Conservation (phyloP, 2,888 invertebrate genomes). For the Diloba caeruleocephala region DNA sequence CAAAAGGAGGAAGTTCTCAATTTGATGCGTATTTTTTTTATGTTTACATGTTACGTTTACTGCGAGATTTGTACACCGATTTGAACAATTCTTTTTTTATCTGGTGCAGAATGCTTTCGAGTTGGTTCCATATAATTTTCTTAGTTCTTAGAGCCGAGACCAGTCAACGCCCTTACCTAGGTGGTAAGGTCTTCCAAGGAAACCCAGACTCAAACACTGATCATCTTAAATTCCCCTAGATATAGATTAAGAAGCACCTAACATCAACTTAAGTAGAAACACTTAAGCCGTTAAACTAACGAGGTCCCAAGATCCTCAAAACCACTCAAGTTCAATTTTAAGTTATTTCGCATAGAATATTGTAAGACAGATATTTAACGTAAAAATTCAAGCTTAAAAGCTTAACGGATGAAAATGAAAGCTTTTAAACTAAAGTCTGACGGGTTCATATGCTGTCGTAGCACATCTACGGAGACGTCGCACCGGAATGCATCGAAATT, state of each 20-base stretch:
- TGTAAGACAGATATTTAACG: conserved; percentile 27
- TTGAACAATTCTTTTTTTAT: too few species aligned
- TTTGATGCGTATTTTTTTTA: too few species aligned
- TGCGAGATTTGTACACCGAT: too few species aligned
- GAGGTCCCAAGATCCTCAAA: conserved; percentile 46
- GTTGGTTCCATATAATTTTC: too few species aligned
- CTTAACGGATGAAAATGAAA: conserved; percentile 47
- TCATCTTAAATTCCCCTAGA: conserved; percentile 14
- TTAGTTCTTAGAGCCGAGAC: too few species aligned
- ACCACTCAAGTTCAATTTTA: conserved; percentile 51
- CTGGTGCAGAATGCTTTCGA: too few species aligned
- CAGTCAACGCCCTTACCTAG: too few species aligned
- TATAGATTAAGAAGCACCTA: conserved; percentile 31
- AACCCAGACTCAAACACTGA: not conserved
- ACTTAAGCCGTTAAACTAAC: conserved; percentile 49
- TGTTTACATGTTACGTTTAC: too few species aligned
- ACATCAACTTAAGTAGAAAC: conserved; percentile 38
- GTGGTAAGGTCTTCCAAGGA: too few species aligned
- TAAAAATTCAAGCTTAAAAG: conserved; percentile 43
- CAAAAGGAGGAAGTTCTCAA: too few species aligned
- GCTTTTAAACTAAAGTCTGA: conserved; percentile 43
- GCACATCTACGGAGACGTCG: conserved; percentile 50
- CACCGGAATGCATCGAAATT: conserved; percentile 49
- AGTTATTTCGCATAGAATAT: conserved; percentile 45
- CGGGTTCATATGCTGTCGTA: conserved; percentile 58